Evolutionary conservation across 2,888 invertebrate genomes (phyloP), one percentile per base, ranked within the genome.

Genomic region (Ophion ventricosus): DNA sequence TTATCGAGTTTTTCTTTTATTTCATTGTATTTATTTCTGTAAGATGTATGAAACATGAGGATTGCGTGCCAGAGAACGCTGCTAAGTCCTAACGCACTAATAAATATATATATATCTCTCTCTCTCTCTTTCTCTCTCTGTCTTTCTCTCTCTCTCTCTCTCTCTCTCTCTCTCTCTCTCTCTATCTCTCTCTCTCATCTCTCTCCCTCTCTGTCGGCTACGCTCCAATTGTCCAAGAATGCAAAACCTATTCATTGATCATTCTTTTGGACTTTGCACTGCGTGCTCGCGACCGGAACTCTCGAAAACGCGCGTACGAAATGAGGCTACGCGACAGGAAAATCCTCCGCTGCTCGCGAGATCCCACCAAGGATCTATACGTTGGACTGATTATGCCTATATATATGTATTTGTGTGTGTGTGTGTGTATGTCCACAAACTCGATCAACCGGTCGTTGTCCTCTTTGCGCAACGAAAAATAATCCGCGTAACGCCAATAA

Each of bases 201-300:
- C 23, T 26, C 29, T 75, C 26, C 76, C 49, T 64, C 75, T 80
- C 56, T 80, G 49, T 73, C 73, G 25, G 78, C 63, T 82, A 76
- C 77, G 76, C 80, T 82, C 80, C 83, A 80, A 85, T 87, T 87
- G 82, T 79, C 75, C 72, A 72, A 76, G 73, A 66, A 82, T 81
- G 80, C 81, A 84, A 70, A 80, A 80, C 63, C 84, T 84, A 84
- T 85, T 81, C 84, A 84, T 84, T 80, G 76, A 86, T 86, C 81
- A 74, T 85, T 85, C 86, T 82, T 78, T 78, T 56, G 70, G 57
- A 83, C 82, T 79, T 72, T 82, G 72, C 7, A 29, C 26, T 43
- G 14, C 67, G 35, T 64, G 54, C 69, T n/a, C 80, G 57, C 72
- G 73, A 69, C 35, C 78, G 81, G 57, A 72, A 84, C 73, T 67